These are phyloP conservation scores for Cirrhinus molitorella DNA, from an alignment of 2,797 vertebrate species.

Conservation along the genomic window DNA sequence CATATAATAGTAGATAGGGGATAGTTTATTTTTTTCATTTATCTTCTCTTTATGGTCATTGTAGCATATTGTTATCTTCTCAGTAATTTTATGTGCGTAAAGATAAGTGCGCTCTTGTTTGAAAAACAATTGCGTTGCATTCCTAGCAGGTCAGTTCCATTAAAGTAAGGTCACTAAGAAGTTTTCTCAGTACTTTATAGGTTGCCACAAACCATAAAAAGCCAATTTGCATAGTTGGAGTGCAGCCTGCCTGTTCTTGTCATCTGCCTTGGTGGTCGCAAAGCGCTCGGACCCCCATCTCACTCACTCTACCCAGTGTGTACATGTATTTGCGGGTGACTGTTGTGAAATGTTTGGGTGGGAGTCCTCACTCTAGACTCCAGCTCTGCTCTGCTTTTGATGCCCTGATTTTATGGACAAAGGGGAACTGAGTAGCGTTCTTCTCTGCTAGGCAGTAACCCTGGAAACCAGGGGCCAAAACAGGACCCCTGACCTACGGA, in stretches of 20 bases:
- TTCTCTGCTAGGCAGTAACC: conserved; percentile 75
- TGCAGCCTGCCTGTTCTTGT: conserved; percentile 14
- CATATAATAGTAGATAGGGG: background rate
- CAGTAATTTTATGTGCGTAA: background rate
- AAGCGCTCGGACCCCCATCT: conserved; percentile 16
- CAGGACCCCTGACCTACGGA: conserved; percentile 77
- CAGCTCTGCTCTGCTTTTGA: conserved; percentile 64
- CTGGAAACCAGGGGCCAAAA: conserved; percentile 80
- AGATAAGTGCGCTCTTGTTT: background rate
- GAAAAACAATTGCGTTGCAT: background rate
- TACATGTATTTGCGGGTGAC: conserved; percentile 59
- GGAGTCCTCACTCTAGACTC: conserved; percentile 59
- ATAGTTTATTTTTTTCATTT: background rate
- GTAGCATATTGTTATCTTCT: background rate
- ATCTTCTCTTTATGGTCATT: background rate
- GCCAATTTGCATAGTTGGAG: conserved; percentile 9
- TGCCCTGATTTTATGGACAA: conserved; percentile 72
- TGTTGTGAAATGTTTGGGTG: conserved; percentile 70
- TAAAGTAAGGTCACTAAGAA: conserved; percentile 24
- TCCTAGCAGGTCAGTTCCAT: conserved; percentile 39
- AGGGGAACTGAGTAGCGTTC: conserved; percentile 66
- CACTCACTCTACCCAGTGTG: conserved; percentile 46
- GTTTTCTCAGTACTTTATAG: conserved; percentile 32
- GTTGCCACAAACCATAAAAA: conserved; percentile 43
- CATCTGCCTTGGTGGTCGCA: conserved; percentile 51